Conservation (phyloP, 2,888 invertebrate genomes). For the Eilema griseolum region DNA sequence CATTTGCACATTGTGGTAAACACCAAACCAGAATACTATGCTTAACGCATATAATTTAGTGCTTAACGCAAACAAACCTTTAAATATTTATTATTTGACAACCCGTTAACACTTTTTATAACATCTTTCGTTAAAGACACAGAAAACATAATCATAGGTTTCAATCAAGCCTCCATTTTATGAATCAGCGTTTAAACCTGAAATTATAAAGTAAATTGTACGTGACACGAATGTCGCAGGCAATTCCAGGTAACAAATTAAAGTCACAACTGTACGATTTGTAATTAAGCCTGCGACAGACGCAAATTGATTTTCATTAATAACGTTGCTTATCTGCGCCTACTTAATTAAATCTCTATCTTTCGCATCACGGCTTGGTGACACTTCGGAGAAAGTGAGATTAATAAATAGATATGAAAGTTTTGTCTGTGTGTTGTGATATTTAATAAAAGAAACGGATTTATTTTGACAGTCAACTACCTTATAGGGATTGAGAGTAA, state of each 20-base stretch:
- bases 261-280: constrained; percentile 35
- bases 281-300: constrained; percentile 46
- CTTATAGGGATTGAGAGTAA: not conserved
- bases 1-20: too few species aligned
- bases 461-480: not conserved
- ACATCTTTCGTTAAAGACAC: not conserved
- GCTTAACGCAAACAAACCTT: too few species aligned
- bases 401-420: constrained; percentile 10
- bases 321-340: constrained; percentile 53
- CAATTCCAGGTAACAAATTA: constrained; percentile 31
- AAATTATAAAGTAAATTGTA: not conserved
- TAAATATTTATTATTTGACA: too few species aligned
- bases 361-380: constrained; percentile 40
- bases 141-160: not conserved
- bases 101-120: too few species aligned
- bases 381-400: constrained; percentile 13
- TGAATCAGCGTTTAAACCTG: not conserved
- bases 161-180: not conserved
- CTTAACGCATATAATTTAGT: too few species aligned
- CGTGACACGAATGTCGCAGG: not conserved
- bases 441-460: not conserved
- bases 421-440: too few species aligned
- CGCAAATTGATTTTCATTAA: constrained; percentile 56
- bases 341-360: constrained; percentile 58
- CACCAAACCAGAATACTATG: too few species aligned